A percentile compares a stretch with the other conserved stretches of the same genome.
Conservation (phyloP, 2,797 vertebrate genomes). For the Neosilurus hyrtlii region DNA sequence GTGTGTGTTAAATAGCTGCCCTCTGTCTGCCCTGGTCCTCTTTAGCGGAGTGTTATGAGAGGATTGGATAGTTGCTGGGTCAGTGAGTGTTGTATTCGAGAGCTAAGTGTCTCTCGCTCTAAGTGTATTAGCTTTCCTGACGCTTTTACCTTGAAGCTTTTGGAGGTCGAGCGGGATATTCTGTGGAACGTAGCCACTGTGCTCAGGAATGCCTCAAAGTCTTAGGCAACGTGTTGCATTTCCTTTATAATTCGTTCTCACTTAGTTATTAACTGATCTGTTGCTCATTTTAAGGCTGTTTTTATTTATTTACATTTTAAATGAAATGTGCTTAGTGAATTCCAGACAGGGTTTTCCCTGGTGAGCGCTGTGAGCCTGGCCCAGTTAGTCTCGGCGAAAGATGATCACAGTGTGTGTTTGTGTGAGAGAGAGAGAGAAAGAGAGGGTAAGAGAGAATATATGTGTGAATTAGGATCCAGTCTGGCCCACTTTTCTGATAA, state of each 20-base stretch:
- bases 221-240: constrained; percentile 21
- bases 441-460: neutral
- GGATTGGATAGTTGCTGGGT: constrained; percentile 46
- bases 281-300: constrained; percentile 21
- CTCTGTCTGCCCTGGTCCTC: constrained; percentile 18
- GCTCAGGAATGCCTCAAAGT: neutral
- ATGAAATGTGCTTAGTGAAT: constrained; percentile 26
- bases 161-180: constrained; percentile 40
- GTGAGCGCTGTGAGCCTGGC: constrained; percentile 27
- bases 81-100: constrained; percentile 38
- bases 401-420: neutral
- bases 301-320: constrained; percentile 1
- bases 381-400: constrained; percentile 33
- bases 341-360: constrained; percentile 29
- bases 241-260: constrained; percentile 3
- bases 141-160: constrained; percentile 42
- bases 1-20: constrained; percentile 22
- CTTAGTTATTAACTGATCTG: constrained; percentile 5
- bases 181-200: constrained; percentile 11
- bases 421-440: neutral
- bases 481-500: constrained; percentile 64
- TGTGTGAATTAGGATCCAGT: constrained; percentile 43
- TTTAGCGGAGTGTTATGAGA: constrained; percentile 35
- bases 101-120: constrained; percentile 43
- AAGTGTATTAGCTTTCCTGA: constrained; percentile 48